Base-by-base conservation (phyloP, 2,113 vertebrate species). In the Cheirogaleus medius region DNA sequence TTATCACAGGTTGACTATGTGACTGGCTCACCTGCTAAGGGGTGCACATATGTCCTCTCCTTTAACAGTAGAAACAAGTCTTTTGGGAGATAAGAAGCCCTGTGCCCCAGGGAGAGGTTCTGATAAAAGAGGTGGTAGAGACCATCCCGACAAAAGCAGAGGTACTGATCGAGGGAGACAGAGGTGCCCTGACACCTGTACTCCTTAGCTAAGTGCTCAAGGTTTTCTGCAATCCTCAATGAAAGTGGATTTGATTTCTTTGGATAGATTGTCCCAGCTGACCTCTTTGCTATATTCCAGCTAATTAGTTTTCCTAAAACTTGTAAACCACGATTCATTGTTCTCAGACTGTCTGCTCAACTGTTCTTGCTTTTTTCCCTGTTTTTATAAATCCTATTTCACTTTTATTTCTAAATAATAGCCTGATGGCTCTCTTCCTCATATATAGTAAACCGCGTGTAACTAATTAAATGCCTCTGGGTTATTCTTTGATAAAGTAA, bases 361-460 rank as follows among this genome's bases (percentile, higher is more conserved):
- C 14, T 73, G 11, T 81, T 80, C n/a, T 60, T 54, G 27, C 8
- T 91, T 85, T 71, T 34, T 32, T 81, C 6, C 73, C 21, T 20
- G 5, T 39, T 81, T 83, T 78, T 81, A 44, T 63, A 64, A 89
- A 92, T 87, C 20, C 49, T 56, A 9, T 3, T 42, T 49, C 87
- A 13, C 17, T 73, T 97, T 86, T 85, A 76, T 85, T 80, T 90
- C 80, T 68, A 89, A 90, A 37, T 89, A 88, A 60, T 77, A 32
- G 17, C 39, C 47, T 56, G 2, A 39, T 95, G 34, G 49, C 25
- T 17, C 13, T 69, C 20, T 66, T 14, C 54, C 66, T 80, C 68
- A 47, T 49, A 54, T 34, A 34, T 71, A 47, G 39, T 66, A 80
- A 94, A 64, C 32, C 71, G 5, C 44, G 64, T 73, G 37, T 63